Evolutionary conservation across 1,140 invertebrate species (phyloP), one percentile per base, ranked within the genome.

Genomic region (Psix sp.): DNA sequence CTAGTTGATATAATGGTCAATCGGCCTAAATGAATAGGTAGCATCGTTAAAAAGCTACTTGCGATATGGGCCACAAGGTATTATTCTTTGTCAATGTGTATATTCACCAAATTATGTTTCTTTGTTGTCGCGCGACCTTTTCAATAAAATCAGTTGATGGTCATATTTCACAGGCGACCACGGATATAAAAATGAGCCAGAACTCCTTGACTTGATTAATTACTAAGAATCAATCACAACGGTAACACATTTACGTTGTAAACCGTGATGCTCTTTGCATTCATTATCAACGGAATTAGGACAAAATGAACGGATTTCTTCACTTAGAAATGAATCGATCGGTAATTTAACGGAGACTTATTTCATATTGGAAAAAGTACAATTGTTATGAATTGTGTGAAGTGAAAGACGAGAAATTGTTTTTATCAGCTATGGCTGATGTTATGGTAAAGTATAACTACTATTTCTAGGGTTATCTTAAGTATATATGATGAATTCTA

Each of bases 141-240:
- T 63, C 46, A 3, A 40, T 43, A 7, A 80, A 79, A 80, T 80
- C 75, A 80, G 73, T 70, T 78, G 78, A 82, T 80, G 77, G 78
- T 63, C 77, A 76, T 72, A 81, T 59, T 38, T 46, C 31, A 11
- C 33, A 29, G 7, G 17, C 29, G 40, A 74, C 56, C 39, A 56
- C 49, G 52, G 59, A 38, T 46, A 45, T 46, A 49, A 49, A 29
- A 52, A 59, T 48, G 29, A 10, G 21, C 14, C 10, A 57, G 39
- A 36, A 13, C 31, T 42, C 38, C 49, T 21, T 38, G 43, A 0
- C 39, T 29, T 0, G 36, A 46, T 65, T 31, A 59, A 45, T 59
- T 52, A 59, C 59, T 65, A 38, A 36, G 18, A 59, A 52, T 38
- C 38, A 63, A 45, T 72, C 24, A 52, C 11, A 14, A 49, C 42